Conservation (phyloP, 2,113 vertebrate genomes). For the Oreotrochilus melanogaster region DNA sequence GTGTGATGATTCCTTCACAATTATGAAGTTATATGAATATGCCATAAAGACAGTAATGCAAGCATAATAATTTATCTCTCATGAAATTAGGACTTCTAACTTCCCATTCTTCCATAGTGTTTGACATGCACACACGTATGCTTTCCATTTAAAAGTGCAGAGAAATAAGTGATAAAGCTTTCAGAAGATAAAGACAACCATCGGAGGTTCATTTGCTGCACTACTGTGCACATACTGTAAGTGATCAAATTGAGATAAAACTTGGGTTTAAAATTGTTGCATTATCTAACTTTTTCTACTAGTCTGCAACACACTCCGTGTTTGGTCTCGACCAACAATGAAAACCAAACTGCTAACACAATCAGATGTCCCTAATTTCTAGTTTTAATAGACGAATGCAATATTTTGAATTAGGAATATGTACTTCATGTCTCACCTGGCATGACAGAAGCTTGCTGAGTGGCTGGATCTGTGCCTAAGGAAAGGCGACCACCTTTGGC, state of each 20-base stretch:
- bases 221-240: neutral
- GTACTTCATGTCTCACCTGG: slow-evolving; percentile 78
- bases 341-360: slow-evolving; percentile 11
- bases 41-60: neutral
- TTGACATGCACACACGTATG: neutral
- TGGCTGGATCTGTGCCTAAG: slow-evolving; percentile 79
- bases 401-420: neutral
- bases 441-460: slow-evolving; percentile 78
- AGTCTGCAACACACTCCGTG: neutral
- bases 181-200: neutral
- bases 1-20: neutral
- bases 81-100: neutral
- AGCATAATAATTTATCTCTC: neutral
- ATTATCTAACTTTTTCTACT: slow-evolving; percentile 1
- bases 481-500: slow-evolving; percentile 92
- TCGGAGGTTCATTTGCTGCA: neutral
- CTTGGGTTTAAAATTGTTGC: slow-evolving; percentile 10
- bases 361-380: neutral
- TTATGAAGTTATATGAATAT: neutral
- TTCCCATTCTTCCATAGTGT: neutral
- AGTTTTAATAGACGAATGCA: neutral
- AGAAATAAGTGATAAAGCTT: neutral
- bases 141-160: neutral
- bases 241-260: slow-evolving; percentile 21
- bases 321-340: neutral